Conservation (phyloP, 2,888 invertebrate genomes). For the Mellilla xanthometata region DNA sequence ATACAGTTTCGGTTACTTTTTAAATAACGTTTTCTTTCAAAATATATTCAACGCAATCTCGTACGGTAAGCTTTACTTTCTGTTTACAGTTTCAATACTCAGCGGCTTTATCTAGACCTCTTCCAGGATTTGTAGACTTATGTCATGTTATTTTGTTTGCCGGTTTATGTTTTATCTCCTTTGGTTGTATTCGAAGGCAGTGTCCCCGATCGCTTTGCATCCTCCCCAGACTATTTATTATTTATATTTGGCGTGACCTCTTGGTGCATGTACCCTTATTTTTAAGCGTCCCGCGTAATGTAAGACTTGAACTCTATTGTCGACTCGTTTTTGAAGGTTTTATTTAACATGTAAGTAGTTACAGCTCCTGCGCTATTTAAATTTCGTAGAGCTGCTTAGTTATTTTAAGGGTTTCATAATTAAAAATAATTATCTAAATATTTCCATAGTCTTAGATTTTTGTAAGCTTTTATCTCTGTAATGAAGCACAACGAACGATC, state of each 20-base stretch:
- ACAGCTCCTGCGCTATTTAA: slow-evolving; percentile 48
- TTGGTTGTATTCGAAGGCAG: slow-evolving; percentile 82
- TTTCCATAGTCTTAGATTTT: slow-evolving; percentile 48
- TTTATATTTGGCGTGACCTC: slow-evolving; percentile 81
- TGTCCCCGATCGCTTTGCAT: slow-evolving; percentile 83
- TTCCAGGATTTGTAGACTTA: slow-evolving; percentile 58
- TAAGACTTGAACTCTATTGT: slow-evolving; percentile 45
- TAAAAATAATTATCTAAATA: slow-evolving; percentile 27
- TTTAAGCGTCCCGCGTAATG: slow-evolving; percentile 57
- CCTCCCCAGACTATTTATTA: slow-evolving; percentile 62
- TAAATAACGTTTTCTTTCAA: slow-evolving; percentile 50
- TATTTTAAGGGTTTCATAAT: slow-evolving; percentile 52
- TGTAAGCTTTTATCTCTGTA: slow-evolving; percentile 63
- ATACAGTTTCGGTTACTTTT: slow-evolving; percentile 54
- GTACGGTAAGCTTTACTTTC: slow-evolving; percentile 64
- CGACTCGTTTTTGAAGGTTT: slow-evolving; percentile 46
- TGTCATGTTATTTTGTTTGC: slow-evolving; percentile 66
- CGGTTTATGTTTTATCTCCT: slow-evolving; percentile 67
- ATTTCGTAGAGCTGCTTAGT: slow-evolving; percentile 71
- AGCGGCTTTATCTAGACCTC: slow-evolving; percentile 61
- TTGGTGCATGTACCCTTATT: slow-evolving; percentile 79
- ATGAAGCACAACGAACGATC: slow-evolving; percentile 59
- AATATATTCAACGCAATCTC: slow-evolving; percentile 55
- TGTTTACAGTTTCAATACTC: slow-evolving; percentile 48
- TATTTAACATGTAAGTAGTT: slow-evolving; percentile 39